Percentiles rank a stretch among this genome's conserved stretches.
phyloP scores from a whole-genome alignment of 2,113 vertebrate genomes.

The Arenaria interpres region DNA sequence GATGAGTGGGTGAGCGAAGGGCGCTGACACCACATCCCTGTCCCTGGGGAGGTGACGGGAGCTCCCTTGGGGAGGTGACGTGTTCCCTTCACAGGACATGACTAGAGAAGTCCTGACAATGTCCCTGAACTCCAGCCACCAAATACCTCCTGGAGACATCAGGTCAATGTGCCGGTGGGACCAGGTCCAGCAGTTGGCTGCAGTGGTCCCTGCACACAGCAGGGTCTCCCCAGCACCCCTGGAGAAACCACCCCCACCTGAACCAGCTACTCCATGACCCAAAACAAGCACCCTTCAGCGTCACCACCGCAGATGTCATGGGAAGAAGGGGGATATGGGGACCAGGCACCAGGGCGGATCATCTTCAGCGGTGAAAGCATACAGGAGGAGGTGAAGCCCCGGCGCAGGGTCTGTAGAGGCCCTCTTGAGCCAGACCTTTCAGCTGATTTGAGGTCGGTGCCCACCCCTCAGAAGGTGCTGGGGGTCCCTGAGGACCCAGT shows the following conservation, averaged over 20 bases:
- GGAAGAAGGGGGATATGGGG: neutral
- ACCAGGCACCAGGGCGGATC: rapidly evolving
- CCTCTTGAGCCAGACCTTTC: neutral
- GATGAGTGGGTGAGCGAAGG: neutral
- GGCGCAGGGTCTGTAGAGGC: neutral
- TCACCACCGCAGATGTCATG: neutral
- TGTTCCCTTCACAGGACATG: neutral
- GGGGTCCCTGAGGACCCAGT: neutral
- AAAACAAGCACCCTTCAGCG: neutral
- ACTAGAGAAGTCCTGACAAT: neutral
- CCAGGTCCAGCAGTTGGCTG: rapidly evolving
- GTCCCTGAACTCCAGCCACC: neutral
- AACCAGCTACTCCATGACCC: neutral
- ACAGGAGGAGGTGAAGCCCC: neutral
- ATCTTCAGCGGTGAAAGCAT: neutral
- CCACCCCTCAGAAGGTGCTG: neutral
- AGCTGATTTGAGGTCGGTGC: neutral
- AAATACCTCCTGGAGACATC: neutral
- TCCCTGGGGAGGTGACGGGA: neutral
- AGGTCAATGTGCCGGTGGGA: neutral
- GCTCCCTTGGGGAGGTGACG: neutral
- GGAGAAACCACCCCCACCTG: neutral
- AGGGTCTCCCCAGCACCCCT: neutral
- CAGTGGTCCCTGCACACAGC: neutral
- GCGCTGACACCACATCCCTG: neutral